Base-by-base conservation (phyloP, 1,140 invertebrate genomes). In the Eciton burchellii region DNA sequence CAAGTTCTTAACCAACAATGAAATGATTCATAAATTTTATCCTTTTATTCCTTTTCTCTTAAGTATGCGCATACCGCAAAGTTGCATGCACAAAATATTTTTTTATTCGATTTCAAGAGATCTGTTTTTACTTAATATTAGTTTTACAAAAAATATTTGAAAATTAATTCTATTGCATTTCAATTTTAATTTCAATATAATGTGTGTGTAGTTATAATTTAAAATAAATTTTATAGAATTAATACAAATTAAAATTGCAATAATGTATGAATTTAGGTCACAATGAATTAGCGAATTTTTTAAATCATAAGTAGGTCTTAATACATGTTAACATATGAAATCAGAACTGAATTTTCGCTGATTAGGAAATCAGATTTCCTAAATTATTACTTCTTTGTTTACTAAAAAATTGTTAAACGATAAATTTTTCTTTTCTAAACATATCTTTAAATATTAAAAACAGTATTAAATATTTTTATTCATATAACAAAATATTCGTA, bases 261-360 rank as follows among this genome's bases (percentile, higher is more conserved):
- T 62, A 24, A 63, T 4, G 43, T 21, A 45, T 4, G 52, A n/a
- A 81, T 81, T 81, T 73, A 73, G 68, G 65, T 71, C 45, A 52
- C 43, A 41, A 21, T 16, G 54, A 14, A 12, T 29, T 26, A 24
- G 8, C 35, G 5, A 70, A 56, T 68, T 70, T 66, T 21, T 35
- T 11, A 56, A 29, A 41, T 21, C 21, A 9, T 41, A 54, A 57
- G n/a, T 79, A 16, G n/a, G 14, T 79, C 56, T 56, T 26, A 21
- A 68, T 35, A 26, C 35, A 56, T 16, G 74, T 66, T 45, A 19
- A 21, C 41, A 35, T 11, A 8, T n/a, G 63, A 79, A 79, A 79
- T 26, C 35, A 54, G 68, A 45, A 35, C 2, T 63, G 74, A 79
- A 79, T 79, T 12, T 12, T n/a, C n/a, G 74, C 74, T 79, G 63